Evolutionary conservation across 2,797 vertebrate genomes (phyloP), one percentile per base, ranked within the genome.

Genomic region (Alcedo atthis): DNA sequence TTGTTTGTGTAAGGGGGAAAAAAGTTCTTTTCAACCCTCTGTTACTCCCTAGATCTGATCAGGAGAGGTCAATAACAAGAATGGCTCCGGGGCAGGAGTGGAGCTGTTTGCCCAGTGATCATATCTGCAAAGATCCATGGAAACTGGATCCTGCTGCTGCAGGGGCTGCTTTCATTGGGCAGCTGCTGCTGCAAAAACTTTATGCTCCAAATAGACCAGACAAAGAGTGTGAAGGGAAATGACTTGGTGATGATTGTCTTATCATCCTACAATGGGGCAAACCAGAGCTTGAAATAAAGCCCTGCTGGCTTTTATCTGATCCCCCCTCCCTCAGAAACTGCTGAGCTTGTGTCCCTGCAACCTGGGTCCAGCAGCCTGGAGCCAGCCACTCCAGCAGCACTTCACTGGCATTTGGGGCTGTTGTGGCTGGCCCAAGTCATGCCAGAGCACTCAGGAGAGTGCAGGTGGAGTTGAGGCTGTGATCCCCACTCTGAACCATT

Each of bases 81-180:
- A 30, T 85, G 64, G 84, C 93, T 85, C 33, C 86, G 57, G 81
- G 94, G 79, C 92, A 89, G 73, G 40, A 91, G 59, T 68, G 58
- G 46, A 88, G 85, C 37, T 96, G 16, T 96, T 95, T 95, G 79
- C 82, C 85, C 90, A 81, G 73, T 42, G 95, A 94, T 95, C 37
- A 0, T 83, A 94, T 94, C 92, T 92, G 43, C 66, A 42, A n/a
- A 48, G 86, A 71, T 85, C 71, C 4, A 5, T 37, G 82, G 95
- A 94, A 94, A 93, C 90, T 90, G 79, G 93, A 95, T 92, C 79
- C 63, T 32, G 11, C 73, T 26, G 16, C 67, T 25, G 15, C 17
- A 18, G 77, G 79, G 76, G 53, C 79, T 15, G 9, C 54, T 75
- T 81, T 54, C 64, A 54, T 62, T 87, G 68, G 64, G 28, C 25